A percentile compares a stretch with the other conserved stretches of the same genome.
phyloP scores from a whole-genome alignment of 2,797 vertebrate genomes.

The Mastacembelus armatus region DNA sequence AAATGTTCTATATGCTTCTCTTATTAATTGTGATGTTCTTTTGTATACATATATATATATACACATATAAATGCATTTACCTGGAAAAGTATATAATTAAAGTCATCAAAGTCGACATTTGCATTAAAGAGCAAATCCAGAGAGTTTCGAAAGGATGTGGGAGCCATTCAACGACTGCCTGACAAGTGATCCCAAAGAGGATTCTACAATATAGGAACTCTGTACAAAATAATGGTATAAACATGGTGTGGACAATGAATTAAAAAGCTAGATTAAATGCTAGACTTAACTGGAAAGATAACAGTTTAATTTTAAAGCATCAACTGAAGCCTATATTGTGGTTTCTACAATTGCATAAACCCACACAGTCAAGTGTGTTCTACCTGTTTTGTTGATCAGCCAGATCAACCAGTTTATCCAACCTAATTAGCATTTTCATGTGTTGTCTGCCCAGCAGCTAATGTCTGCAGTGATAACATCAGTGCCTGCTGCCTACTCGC shows the following conservation, averaged over 20 bases:
- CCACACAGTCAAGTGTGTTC: slow-evolving; percentile 10
- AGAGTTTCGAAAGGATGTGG: not conserved
- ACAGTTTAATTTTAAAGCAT: not conserved
- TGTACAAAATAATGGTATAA: not conserved
- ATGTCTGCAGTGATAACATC: slow-evolving; percentile 74
- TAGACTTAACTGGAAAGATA: not conserved
- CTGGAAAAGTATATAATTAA: too few species aligned
- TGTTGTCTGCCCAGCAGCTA: slow-evolving; percentile 57
- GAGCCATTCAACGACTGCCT: not conserved
- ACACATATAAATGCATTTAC: too few species aligned
- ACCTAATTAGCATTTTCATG: slow-evolving; percentile 65
- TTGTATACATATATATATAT: too few species aligned
- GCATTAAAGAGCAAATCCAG: not conserved
- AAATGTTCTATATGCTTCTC: too few species aligned
- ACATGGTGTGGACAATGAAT: not conserved
- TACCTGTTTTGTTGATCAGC: slow-evolving; percentile 40
- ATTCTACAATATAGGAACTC: not conserved
- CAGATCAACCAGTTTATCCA: slow-evolving; percentile 41
- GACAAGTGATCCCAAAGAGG: not conserved
- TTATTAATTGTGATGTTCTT: too few species aligned
- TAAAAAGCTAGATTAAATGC: too few species aligned
- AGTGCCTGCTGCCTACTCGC: slow-evolving; percentile 57
- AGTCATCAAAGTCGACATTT: too few species aligned
- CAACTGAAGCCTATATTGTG: not conserved
- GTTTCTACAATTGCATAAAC: slow-evolving; percentile 1